A percentile compares a stretch with the other conserved stretches of the same genome.
Conservation (phyloP, 2,797 vertebrate genomes). For the Epinephelus coioides region DNA sequence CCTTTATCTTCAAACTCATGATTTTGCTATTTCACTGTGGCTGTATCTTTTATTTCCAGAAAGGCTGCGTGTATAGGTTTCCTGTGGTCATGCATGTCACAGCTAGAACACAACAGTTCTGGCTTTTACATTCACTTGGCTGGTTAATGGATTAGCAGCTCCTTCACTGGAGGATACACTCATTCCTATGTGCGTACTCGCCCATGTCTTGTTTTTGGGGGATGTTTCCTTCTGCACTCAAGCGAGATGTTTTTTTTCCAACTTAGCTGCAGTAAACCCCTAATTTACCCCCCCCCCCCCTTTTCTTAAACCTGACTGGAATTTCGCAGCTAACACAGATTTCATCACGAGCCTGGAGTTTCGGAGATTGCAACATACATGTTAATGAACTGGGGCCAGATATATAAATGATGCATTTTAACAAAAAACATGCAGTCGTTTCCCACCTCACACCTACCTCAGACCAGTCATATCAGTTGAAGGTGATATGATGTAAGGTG, state of each 20-base stretch:
- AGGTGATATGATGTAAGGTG: background rate
- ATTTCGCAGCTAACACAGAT: conserved; percentile 3
- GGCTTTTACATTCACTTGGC: conserved; percentile 35
- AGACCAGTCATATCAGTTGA: background rate
- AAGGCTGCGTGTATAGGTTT: conserved; percentile 28
- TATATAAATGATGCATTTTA: background rate
- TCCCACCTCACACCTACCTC: background rate
- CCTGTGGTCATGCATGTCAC: conserved; percentile 48
- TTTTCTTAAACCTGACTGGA: background rate
- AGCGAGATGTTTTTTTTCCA: background rate
- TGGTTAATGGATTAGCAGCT: conserved; percentile 63
- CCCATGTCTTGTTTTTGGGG: conserved; percentile 34
- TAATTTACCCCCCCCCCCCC: conserved; percentile 2
- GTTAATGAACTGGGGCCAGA: background rate
- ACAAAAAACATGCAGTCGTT: background rate
- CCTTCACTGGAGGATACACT: conserved; percentile 42
- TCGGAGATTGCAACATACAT: background rate
- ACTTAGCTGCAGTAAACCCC: background rate
- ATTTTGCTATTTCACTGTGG: conserved; percentile 25
- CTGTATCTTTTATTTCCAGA: conserved; percentile 5
- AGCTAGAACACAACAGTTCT: conserved; percentile 20
- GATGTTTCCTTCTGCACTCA: conserved; percentile 34
- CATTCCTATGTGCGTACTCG: conserved; percentile 31
- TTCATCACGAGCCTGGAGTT: background rate
- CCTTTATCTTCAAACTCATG: conserved; percentile 34